These are phyloP conservation scores for Tapera naevia DNA, from an alignment of 2,797 vertebrate species.

Conservation along the genomic window DNA sequence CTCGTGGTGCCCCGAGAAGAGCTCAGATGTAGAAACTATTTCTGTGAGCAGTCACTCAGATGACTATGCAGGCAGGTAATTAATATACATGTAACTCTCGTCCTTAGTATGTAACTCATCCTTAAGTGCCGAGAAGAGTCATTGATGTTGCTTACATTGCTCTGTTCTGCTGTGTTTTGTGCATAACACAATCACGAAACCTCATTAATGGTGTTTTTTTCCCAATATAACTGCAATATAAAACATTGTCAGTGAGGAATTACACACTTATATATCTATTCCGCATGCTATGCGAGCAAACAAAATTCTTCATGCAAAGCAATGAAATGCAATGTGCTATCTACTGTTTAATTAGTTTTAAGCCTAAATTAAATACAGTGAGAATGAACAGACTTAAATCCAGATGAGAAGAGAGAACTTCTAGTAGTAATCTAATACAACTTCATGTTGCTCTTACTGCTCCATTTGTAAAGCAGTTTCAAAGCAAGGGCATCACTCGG, in stretches of 20 bases:
- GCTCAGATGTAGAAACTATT: neutral
- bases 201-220: neutral
- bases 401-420: neutral
- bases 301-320: neutral
- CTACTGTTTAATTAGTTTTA: slow-evolving; percentile 19
- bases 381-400: slow-evolving; percentile 20
- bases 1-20: neutral
- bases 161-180: neutral
- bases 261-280: neutral
- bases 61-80: neutral
- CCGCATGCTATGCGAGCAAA: neutral
- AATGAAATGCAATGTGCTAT: neutral
- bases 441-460: slow-evolving; percentile 19
- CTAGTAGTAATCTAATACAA: slow-evolving; percentile 18
- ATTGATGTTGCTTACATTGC: neutral
- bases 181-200: neutral
- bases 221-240: neutral
- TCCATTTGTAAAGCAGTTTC: slow-evolving; percentile 9
- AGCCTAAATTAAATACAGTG: neutral
- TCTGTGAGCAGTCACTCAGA: neutral
- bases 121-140: neutral
- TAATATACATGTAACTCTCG: neutral
- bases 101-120: neutral
- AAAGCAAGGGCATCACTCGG: neutral
- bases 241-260: neutral